Evolutionary conservation across 1,140 invertebrate species (phyloP), one percentile per base, ranked within the genome.

Genomic region (Lutraria rhynchaena): DNA sequence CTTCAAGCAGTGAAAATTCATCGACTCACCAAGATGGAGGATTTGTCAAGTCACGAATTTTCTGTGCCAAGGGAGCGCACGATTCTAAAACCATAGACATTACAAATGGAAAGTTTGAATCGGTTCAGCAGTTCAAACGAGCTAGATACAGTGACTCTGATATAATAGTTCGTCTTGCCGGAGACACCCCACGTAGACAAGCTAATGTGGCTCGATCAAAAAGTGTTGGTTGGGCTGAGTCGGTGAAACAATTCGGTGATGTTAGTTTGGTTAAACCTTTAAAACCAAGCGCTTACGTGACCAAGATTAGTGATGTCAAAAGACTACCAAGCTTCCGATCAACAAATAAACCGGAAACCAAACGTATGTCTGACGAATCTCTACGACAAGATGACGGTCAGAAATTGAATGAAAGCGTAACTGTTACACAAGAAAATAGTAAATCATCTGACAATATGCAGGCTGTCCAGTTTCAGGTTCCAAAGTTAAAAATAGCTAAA

Each of bases 101-200:
- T 41, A 41, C 5, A 15, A 41, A 5, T 41, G 37, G 37, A 5
- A n/a, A n/a, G n/a, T 41, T 15, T 7, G 15, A 41, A 41, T 41
- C 37, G 15, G 37, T 7, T 15, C 5, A 15, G 15, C 15, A 5
- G 15, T 41, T 41, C 5, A 41, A 41, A 41, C 37, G 37, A 7
- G 15, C 29, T 17, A 37, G 73, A 63, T 60, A 63, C 24, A 75
- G 73, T 61, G 73, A 75, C 22, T 61, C 73, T 9, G 55, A 75
- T 33, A 37, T 63, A 35, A 17, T 13, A 33, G n/a, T n/a, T n/a
- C n/a, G n/a, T n/a, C 31, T 53, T 24, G 22, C 24, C 2, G 13
- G 29, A 9, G 44, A 5, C 22, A 27, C 24, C 13, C 9, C n/a
- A 49, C 44, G 33, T 27, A 46, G 24, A 67, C 44, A 67, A 5